These are phyloP conservation scores for Bursaphelenchus mucronatus DNA, from an alignment of 1,140 invertebrate species.

Conservation along the genomic window DNA sequence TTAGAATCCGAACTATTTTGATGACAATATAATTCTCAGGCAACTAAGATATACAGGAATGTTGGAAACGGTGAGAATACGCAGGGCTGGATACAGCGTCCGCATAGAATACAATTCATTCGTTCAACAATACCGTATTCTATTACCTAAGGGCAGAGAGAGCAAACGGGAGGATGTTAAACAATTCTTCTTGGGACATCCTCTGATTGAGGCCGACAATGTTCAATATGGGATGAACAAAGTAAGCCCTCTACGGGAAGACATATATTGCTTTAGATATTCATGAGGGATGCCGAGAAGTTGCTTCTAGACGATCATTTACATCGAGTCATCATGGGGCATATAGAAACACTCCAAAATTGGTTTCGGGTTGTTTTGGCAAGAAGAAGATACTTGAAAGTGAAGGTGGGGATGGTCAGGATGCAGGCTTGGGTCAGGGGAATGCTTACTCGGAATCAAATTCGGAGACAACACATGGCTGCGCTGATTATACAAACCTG, in stretches of 20 bases:
- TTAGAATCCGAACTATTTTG: slow-evolving; percentile 79
- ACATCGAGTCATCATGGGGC: slow-evolving; percentile 80
- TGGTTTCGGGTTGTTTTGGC: slow-evolving; percentile 81
- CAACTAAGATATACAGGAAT: slow-evolving; percentile 85
- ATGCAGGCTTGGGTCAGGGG: slow-evolving; percentile 67
- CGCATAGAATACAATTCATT: slow-evolving; percentile 87
- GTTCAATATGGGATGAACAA: slow-evolving; percentile 85
- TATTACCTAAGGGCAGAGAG: slow-evolving; percentile 78
- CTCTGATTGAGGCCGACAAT: slow-evolving; percentile 80
- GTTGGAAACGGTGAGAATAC: slow-evolving; percentile 88
- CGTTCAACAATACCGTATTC: slow-evolving; percentile 81
- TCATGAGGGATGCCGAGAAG: slow-evolving; percentile 87
- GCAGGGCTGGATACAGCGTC: slow-evolving; percentile 90
- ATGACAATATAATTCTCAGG: slow-evolving; percentile 85
- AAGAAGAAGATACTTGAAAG: slow-evolving; percentile 71
- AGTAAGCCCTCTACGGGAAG: slow-evolving; percentile 46
- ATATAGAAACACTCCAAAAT: slow-evolving; percentile 82
- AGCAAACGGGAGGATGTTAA: slow-evolving; percentile 60
- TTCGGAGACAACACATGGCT: slow-evolving; percentile 65
- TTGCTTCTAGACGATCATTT: slow-evolving; percentile 81
- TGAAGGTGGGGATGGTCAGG: slow-evolving; percentile 67
- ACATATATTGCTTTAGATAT: slow-evolving; percentile 67
- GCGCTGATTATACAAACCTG: slow-evolving; percentile 73
- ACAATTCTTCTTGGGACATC: slow-evolving; percentile 47
- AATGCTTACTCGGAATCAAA: slow-evolving; percentile 54